Percentiles rank a stretch among this genome's conserved stretches.
Conservation (phyloP, 2,113 vertebrate genomes). For the Zingel zingel region DNA sequence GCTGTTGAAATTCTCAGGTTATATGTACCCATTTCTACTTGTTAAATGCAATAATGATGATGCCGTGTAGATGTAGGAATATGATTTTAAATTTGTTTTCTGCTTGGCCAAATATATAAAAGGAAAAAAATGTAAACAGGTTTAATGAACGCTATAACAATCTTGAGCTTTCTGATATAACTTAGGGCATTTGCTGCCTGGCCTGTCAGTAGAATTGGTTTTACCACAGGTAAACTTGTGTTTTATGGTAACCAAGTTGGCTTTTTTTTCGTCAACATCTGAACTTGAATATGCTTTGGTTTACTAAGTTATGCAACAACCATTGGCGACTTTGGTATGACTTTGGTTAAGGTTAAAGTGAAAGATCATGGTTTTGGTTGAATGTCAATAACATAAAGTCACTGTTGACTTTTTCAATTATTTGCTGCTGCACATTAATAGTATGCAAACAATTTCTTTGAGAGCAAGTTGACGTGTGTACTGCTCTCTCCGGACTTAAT, state of each 20-base stretch:
- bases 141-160: too few relatives aligned
- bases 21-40: background rate
- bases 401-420: background rate
- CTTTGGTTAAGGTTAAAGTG: background rate
- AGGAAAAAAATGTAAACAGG: background rate
- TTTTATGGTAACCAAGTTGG: too few relatives aligned
- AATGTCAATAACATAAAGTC: background rate
- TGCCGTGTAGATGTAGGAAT: background rate
- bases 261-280: background rate
- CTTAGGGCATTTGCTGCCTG: background rate
- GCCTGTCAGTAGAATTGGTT: background rate
- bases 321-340: background rate
- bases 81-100: background rate
- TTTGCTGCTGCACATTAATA: background rate
- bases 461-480: background rate
- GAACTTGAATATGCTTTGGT: background rate
- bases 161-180: background rate
- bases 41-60: background rate
- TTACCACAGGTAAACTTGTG: background rate
- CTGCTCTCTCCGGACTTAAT: background rate
- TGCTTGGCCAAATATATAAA: background rate
- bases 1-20: background rate
- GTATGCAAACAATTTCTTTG: background rate
- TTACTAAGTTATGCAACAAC: background rate
- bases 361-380: background rate